Conservation (phyloP, 1,140 invertebrate genomes). For the Leucophenga varia region DNA sequence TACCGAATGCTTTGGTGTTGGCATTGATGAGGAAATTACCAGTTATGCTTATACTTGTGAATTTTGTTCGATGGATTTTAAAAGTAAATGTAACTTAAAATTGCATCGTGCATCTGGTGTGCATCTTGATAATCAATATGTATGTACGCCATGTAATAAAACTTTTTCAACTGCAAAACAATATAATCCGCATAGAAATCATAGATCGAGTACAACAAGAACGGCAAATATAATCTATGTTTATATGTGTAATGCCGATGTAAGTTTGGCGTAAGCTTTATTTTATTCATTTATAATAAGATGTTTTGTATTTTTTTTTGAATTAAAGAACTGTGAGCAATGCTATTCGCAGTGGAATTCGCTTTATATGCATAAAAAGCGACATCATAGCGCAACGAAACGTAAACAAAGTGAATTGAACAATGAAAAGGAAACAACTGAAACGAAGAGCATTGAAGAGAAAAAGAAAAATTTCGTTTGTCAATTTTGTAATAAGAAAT, state of each 20-base stretch:
- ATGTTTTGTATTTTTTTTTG: background rate
- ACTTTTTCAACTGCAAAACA: slow-evolving; percentile 33
- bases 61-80: slow-evolving; percentile 37
- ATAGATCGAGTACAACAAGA: slow-evolving; percentile 23
- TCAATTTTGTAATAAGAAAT: slow-evolving; percentile 44
- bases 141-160: slow-evolving; percentile 34
- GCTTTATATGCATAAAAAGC: slow-evolving; percentile 38
- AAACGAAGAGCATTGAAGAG: slow-evolving; percentile 4
- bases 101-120: slow-evolving; percentile 32
- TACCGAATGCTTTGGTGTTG: slow-evolving; percentile 17
- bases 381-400: slow-evolving; percentile 24
- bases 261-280: slow-evolving; percentile 1
- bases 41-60: slow-evolving; percentile 37
- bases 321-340: slow-evolving; percentile 30
- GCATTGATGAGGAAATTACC: slow-evolving; percentile 22
- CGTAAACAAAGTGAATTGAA: background rate
- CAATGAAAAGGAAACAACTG: slow-evolving; percentile 3
- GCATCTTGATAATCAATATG: slow-evolving; percentile 30
- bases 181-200: slow-evolving; percentile 31
- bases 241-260: slow-evolving; percentile 40
- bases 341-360: slow-evolving; percentile 40
- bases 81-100: slow-evolving; percentile 22
- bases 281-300: background rate
- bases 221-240: slow-evolving; percentile 27
- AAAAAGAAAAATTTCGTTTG: slow-evolving; percentile 29